A percentile compares a stretch with the other conserved stretches of the same genome.
These are phyloP conservation scores for Malacoctenus gilli DNA, from an alignment of 2,797 vertebrate species.

Conservation along the genomic window DNA sequence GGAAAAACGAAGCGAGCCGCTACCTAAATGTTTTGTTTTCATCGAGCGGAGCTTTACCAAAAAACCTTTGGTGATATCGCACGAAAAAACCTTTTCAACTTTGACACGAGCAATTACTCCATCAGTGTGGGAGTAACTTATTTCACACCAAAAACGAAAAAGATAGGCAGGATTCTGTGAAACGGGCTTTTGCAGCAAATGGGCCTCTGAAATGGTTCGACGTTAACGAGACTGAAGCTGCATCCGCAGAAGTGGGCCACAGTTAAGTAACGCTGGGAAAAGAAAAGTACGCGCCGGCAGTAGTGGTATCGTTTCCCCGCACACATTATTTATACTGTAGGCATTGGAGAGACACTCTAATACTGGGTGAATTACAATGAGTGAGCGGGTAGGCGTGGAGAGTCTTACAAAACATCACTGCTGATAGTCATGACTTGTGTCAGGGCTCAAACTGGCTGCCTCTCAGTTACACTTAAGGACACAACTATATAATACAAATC, in stretches of 20 bases:
- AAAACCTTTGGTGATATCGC: too few species aligned
- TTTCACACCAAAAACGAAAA: constrained; percentile 2
- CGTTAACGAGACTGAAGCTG: constrained; percentile 41
- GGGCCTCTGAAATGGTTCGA: constrained; percentile 10
- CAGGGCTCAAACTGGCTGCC: constrained; percentile 16
- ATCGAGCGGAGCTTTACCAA: too few species aligned
- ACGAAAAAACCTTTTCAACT: too few species aligned
- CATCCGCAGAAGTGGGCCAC: constrained; percentile 61
- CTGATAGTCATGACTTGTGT: constrained; percentile 26
- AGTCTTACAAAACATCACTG: constrained; percentile 31
- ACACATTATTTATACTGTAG: constrained; percentile 62
- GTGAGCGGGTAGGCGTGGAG: constrained; percentile 39
- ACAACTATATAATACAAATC: background rate
- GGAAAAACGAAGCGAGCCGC: too few species aligned
- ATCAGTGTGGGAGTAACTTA: constrained; percentile 12
- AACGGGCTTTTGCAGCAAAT: constrained; percentile 15
- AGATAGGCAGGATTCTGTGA: constrained; percentile 1
- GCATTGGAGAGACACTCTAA: constrained; percentile 54
- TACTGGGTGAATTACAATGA: constrained; percentile 45
- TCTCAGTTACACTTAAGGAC: constrained; percentile 5
- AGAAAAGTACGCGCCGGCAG: constrained; percentile 22
- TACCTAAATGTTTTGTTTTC: too few species aligned
- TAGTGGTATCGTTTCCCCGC: constrained; percentile 18
- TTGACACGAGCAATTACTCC: constrained; percentile 15
- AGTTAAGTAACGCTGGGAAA: constrained; percentile 41